Base-by-base conservation (phyloP, 2,888 invertebrate genomes). In the Rhorus exstirpatorius region DNA sequence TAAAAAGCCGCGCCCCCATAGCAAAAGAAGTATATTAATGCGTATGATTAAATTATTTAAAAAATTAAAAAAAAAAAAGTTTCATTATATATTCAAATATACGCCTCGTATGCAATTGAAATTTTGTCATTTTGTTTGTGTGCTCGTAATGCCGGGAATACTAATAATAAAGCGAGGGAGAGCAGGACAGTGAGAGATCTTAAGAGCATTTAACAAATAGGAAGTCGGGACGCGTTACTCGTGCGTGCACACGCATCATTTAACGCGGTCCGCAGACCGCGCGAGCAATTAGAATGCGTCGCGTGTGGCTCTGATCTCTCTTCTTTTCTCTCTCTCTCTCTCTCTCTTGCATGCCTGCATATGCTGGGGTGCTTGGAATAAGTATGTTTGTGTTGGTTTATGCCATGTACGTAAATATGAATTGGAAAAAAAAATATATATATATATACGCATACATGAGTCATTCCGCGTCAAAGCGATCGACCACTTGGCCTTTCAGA, bases 281-380 rank as follows among this genome's bases (percentile, higher is more conserved):
- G n/a, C 67, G 77, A 72, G 84, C 83, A 82, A 87, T 89, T 88
- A 87, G 85, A 86, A 88, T 88, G 88, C 87, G 81, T 84, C 84
- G 84, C 87, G 87, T 83, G 85, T 85, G 84, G 80, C 78, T 85
- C 76, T 53, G 78, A 81, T 78, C 74, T 14, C 24, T 49, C 71
- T n/a, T n/a, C n/a, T n/a, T n/a, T n/a, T n/a, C n/a, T n/a, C n/a
- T n/a, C n/a, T n/a, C n/a, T n/a, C n/a, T n/a, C n/a, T n/a, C n/a
- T n/a, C n/a, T n/a, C n/a, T n/a, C n/a, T n/a, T n/a, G n/a, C n/a
- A n/a, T n/a, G n/a, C n/a, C n/a, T n/a, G n/a, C n/a, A n/a, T n/a
- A n/a, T n/a, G n/a, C n/a, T 35, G 14, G 26, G 35, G 21, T 61
- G 44, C 75, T 55, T 65, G 19, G 65, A 46, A 65, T 70, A 1